Base-by-base conservation (phyloP, 2,113 vertebrate genomes). In the Odobenus rosmarus region DNA sequence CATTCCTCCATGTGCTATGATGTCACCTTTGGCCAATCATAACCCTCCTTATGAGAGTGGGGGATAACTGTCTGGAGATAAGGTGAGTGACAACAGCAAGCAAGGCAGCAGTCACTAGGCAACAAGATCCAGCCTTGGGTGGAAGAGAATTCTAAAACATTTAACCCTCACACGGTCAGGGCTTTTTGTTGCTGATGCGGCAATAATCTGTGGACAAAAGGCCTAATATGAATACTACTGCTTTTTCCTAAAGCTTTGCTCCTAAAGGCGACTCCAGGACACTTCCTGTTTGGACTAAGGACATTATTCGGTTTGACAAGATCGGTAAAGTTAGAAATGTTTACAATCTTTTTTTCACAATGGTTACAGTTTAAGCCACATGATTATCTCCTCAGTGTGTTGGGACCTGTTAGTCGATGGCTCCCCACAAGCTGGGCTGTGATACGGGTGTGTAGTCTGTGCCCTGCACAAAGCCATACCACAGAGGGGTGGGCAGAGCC, bases 1-100 rank as follows among this genome's bases (percentile, higher is more conserved):
- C 12, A 33, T 88, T 95, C 42, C 1, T 85, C 90, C 3, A 1
- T 93, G 82, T 93, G 90, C 97, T 90, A 97, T 99, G 98, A 99
- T 98, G 98, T 99, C 99, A 99, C 98, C 97, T 98, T 97, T 97
- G 98, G 96, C 98, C 99, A 99, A 98, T 99, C 98, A 98, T 96
- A 98, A 98, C 97, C 98, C 97, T 90, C 79, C 98, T 97, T 97
- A 84, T 84, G 88, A 93, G 95, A 98, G 97, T 79, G 86, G 90
- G 96, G 98, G 77, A 90, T 76, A 80, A 95, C 86, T 98, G 98
- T 98, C 98, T 81, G 81, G 98, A 98, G 98, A 98, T 94, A 97
- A 90, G 46, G 97, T 98, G 98, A 99, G 96, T 98, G 98, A 98
- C 98, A 98, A 98, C 98, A 98, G 98, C 97, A 97, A 98, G 98